These are phyloP conservation scores for Lycopodina hypogea DNA, from an alignment of 37 sponge, comb jelly and placozoan species.

Conservation along the genomic window DNA sequence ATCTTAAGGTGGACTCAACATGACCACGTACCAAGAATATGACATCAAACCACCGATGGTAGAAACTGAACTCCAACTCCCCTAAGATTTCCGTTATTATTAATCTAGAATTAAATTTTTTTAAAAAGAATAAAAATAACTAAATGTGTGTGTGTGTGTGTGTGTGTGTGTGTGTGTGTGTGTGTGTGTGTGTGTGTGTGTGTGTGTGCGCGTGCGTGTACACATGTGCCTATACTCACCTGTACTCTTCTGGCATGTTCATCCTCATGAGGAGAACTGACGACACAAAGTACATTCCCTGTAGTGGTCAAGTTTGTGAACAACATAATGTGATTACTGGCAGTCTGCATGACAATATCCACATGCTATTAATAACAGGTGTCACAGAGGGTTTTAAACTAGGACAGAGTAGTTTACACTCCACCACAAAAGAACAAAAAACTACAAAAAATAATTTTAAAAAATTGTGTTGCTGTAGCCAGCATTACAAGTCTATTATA, in stretches of 20 bases:
- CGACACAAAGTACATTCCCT: conserved; percentile 99
- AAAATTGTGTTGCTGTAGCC: no score
- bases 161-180: no score
- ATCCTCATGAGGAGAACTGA: conserved; percentile 98
- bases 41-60: conserved; percentile 99
- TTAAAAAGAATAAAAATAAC: not conserved
- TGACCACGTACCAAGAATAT: conserved; percentile 84
- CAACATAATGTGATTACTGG: not conserved
- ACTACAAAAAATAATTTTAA: no score
- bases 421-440: no score
- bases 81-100: conserved; percentile 88
- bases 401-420: no score
- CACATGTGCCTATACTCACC: conserved; percentile 16
- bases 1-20: not conserved
- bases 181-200: no score
- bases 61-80: conserved; percentile 94
- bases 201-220: no score
- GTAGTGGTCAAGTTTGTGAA: not conserved
- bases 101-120: conserved; percentile 20
- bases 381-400: no score
- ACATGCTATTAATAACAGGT: no score
- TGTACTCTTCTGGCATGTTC: conserved; percentile 83
- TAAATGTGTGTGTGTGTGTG: no score
- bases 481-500: no score
- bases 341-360: no score